A percentile compares a stretch with the other conserved stretches of the same genome.
Conservation (phyloP, 2,113 vertebrate species). For the Perca flavescens region DNA sequence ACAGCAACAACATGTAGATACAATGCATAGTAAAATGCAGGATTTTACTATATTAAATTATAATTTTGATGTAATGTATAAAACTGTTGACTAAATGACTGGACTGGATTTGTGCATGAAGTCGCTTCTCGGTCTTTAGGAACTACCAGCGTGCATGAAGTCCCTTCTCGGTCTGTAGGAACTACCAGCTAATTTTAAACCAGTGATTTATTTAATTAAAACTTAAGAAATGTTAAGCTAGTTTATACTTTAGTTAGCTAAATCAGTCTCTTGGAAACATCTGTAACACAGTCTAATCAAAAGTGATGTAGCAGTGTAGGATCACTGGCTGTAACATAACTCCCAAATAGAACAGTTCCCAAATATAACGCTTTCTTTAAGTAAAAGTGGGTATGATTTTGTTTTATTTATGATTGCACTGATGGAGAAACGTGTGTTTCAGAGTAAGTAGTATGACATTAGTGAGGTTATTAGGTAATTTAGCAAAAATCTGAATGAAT, state of each 20-base stretch:
- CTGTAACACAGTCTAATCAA: neutral
- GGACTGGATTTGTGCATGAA: neutral
- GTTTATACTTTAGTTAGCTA: too few relatives aligned
- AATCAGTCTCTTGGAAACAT: neutral
- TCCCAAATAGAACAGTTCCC: neutral
- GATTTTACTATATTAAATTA: neutral
- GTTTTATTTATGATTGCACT: neutral
- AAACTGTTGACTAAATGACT: neutral
- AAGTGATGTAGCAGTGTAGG: neutral
- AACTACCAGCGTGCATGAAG: neutral
- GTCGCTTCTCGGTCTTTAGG: neutral
- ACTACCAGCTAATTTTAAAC: neutral
- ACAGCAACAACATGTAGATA: neutral
- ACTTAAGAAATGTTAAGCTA: neutral
- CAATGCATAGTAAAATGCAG: neutral
- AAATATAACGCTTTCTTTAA: neutral
- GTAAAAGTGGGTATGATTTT: neutral
- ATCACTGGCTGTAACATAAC: neutral
- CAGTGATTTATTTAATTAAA: neutral
- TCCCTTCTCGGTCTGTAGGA: neutral
- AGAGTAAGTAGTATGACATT: neutral
- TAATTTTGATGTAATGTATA: neutral
- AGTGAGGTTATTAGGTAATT: neutral
- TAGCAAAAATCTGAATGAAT: slow-evolving; percentile 12
- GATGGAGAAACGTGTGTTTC: neutral